Evolutionary conservation across 2,888 invertebrate genomes (phyloP).

Genomic region (Rotaria sp.): DNA sequence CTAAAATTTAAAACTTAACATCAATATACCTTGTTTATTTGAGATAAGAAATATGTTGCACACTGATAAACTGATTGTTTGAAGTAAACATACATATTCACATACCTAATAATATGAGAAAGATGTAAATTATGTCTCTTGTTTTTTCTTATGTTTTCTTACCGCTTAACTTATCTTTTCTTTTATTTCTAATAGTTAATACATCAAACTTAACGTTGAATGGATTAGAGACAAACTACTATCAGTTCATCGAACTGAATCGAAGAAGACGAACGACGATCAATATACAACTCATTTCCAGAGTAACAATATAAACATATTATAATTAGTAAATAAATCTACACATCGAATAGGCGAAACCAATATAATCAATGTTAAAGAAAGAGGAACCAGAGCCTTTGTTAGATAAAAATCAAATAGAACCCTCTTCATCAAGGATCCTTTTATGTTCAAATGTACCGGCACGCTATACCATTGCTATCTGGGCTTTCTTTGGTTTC

Average conservation of each 20-base stretch:
- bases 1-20: neutral
- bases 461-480: neutral
- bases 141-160: neutral
- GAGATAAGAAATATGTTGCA: neutral
- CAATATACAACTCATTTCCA: neutral
- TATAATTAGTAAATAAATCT: neutral
- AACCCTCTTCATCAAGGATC: neutral
- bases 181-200: neutral
- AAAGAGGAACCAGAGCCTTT: neutral
- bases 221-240: neutral
- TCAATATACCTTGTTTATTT: neutral
- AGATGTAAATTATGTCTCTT: too few relatives aligned
- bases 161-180: neutral
- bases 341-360: neutral
- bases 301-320: neutral
- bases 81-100: neutral
- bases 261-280: neutral
- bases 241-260: neutral
- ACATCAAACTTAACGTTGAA: neutral
- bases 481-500: neutral
- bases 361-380: neutral
- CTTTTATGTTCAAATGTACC: neutral
- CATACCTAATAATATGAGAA: neutral
- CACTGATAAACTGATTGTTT: neutral
- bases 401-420: neutral